Base-by-base conservation (phyloP, 2,888 invertebrate species). In the Quadriops clusia region DNA sequence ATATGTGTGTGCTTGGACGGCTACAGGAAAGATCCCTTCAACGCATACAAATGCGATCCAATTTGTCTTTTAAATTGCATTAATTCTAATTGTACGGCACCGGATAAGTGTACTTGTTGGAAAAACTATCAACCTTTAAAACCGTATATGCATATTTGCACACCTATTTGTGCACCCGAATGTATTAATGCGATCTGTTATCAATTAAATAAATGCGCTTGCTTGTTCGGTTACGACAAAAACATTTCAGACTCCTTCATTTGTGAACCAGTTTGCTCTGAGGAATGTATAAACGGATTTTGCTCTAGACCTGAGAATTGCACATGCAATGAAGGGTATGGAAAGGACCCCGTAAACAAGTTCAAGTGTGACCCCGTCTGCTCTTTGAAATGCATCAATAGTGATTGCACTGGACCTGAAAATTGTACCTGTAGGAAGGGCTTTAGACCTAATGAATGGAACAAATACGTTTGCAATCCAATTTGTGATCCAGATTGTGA, bases 271-370 rank as follows among this genome's bases (percentile, higher is more conserved):
- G 13, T 32, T 11, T 43, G 43, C 17, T 26, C 33, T 3, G 33
- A 40, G 4, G 30, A 37, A 2, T 63, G 63, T 30, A 33, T 35
- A 2, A 51, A 62, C 28, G 61, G 60, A 5, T 36, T 39, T 5
- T 59, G 58, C 22, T 21, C 26, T 14, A 23, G 22, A 12, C 36
- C 39, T 8, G 36, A 37, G 26, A 37, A 17, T 5, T 39, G 39
- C 16, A 15, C 25, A 7, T 39, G 40, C 22, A 35, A 34, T 8
- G 17, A 12, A 17, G 37, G 36, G n/a, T n/a, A n/a, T n/a, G n/a
- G n/a, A n/a, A n/a, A n/a, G n/a, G n/a, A n/a, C n/a, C n/a, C n/a
- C n/a, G n/a, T n/a, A n/a, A n/a, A n/a, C n/a, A n/a, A n/a, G n/a
- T n/a, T n/a, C n/a, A n/a, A n/a, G n/a, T n/a, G n/a, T n/a, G n/a